A percentile compares a stretch with the other conserved stretches of the same genome.
These are phyloP conservation scores for Branchinecta sandiegonensis DNA, from an alignment of 2,888 invertebrate species.

Conservation along the genomic window DNA sequence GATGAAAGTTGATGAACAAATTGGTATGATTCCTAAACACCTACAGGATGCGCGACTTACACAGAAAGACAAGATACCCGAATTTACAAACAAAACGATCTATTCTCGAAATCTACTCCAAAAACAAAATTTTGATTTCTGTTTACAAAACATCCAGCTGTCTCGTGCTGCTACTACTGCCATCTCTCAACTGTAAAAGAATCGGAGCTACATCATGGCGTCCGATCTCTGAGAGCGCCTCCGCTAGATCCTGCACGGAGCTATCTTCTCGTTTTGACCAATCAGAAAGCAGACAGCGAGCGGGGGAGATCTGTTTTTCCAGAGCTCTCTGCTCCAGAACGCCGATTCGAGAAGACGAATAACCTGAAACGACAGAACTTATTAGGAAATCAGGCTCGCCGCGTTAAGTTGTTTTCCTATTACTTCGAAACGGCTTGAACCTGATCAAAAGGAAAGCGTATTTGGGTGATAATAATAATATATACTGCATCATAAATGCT, in stretches of 20 bases:
- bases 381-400: background rate
- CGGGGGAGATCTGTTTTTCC: slow-evolving; percentile 22
- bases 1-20: too few relatives aligned
- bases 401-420: too few relatives aligned
- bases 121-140: background rate
- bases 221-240: slow-evolving; percentile 21
- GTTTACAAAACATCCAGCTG: background rate
- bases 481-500: too few relatives aligned
- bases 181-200: slow-evolving; percentile 14
- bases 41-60: too few relatives aligned
- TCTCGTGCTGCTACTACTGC: background rate
- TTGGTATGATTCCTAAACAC: too few relatives aligned
- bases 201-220: slow-evolving; percentile 22
- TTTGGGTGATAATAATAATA: too few relatives aligned
- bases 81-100: too few relatives aligned
- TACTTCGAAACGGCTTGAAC: too few relatives aligned
- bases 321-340: slow-evolving; percentile 22
- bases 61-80: too few relatives aligned
- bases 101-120: too few relatives aligned
- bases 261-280: slow-evolving; percentile 24
- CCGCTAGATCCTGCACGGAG: slow-evolving; percentile 19
- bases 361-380: slow-evolving; percentile 19
- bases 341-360: slow-evolving; percentile 23
- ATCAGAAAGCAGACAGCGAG: slow-evolving; percentile 22
- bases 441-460: too few relatives aligned